These are phyloP conservation scores for Hystrix cristata DNA, from an alignment of 2,113 vertebrate species.

Conservation along the genomic window DNA sequence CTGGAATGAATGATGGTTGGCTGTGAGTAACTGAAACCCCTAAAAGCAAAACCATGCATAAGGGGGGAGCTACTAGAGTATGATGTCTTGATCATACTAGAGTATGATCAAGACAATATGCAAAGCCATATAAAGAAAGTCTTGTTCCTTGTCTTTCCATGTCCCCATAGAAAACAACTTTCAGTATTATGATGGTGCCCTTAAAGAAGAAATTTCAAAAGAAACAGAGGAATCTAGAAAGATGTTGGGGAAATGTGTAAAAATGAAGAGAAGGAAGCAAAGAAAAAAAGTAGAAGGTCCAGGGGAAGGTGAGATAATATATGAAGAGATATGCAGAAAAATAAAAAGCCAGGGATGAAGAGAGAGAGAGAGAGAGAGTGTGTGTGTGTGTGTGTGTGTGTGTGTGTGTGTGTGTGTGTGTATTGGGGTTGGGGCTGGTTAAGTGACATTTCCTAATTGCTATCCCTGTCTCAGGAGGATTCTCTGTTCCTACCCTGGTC, in stretches of 20 bases:
- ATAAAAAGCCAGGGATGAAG: neutral
- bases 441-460: neutral
- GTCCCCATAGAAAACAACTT: neutral
- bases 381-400: neutral
- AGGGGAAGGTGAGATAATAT: neutral
- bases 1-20: neutral
- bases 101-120: neutral
- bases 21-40: neutral
- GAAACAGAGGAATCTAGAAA: neutral
- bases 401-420: too few species aligned
- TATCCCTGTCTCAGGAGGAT: neutral
- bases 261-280: neutral
- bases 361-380: too few species aligned
- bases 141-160: neutral
- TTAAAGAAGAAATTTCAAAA: neutral
- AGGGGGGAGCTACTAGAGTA: neutral
- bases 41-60: neutral
- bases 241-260: neutral
- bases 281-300: neutral
- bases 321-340: neutral
- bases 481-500: neutral
- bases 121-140: neutral
- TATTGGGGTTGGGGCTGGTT: neutral
- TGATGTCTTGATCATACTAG: too few species aligned
- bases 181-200: neutral